A percentile compares a stretch with the other conserved stretches of the same genome.
Conservation (phyloP, 2,797 vertebrate genomes). For the Sebastiscus tertius region DNA sequence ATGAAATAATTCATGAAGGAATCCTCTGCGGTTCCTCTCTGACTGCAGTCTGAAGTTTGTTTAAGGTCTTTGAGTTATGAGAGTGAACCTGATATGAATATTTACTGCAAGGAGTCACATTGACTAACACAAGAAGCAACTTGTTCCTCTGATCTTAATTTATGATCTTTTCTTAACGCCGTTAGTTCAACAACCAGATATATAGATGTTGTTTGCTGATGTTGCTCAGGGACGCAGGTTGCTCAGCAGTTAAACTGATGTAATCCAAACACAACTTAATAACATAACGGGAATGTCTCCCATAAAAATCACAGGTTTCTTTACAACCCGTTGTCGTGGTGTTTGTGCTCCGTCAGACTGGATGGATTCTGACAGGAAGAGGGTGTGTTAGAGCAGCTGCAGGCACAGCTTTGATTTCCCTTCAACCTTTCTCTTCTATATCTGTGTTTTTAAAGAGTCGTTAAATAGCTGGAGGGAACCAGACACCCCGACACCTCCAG, state of each 20-base stretch:
- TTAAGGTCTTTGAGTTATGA: neutral
- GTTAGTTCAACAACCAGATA: no score
- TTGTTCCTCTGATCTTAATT: slow-evolving; percentile 33
- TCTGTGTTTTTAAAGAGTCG: neutral
- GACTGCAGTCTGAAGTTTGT: neutral
- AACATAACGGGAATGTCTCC: neutral
- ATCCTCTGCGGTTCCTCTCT: no score
- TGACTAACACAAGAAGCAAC: neutral
- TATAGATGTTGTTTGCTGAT: neutral
- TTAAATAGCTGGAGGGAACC: neutral
- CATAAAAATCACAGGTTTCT: neutral
- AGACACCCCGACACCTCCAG: neutral
- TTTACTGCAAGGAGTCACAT: slow-evolving; percentile 12
- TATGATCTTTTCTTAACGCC: neutral
- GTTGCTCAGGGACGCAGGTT: slow-evolving; percentile 3
- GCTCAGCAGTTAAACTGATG: slow-evolving; percentile 6
- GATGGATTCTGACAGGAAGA: neutral
- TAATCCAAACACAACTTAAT: slow-evolving; percentile 38
- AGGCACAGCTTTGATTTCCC: neutral
- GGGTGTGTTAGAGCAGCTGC: neutral
- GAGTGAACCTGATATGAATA: neutral
- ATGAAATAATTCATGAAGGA: no score
- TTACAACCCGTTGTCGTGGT: neutral
- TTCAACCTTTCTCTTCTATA: neutral
- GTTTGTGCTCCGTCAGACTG: neutral